Base-by-base conservation (phyloP, 2,888 invertebrate species). In the Acronicta leporina region DNA sequence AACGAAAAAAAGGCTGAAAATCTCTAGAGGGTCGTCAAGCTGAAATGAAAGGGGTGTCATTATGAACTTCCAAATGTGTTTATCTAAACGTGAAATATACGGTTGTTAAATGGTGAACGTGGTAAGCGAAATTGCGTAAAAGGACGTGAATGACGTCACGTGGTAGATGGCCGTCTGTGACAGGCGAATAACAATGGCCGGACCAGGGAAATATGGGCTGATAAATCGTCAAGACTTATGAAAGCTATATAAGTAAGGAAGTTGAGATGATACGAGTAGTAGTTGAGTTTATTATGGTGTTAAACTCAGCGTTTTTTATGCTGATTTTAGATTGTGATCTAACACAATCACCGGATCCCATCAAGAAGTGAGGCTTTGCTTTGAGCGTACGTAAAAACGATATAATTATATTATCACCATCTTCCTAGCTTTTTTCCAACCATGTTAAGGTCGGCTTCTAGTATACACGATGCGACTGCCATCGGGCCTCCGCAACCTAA, bases 81-180 rank as follows among this genome's bases (percentile, higher is more conserved):
- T 82, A 83, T 80, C 81, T 77, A 79, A 75, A 80, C 74, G 74
- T 75, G 67, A 81, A 80, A 81, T 82, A 80, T 77, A 73, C 56
- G 71, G 61, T 51, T 67, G 75, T 77, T 77, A 78, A 81, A 79
- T 71, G 72, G 65, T 46, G 41, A 60, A 66, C 65, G 64, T 49
- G 71, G 65, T 70, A 65, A 77, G 64, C 67, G 58, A 70, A 71
- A 79, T 76, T 81, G 73, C 70, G 68, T 73, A 49, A 45, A 69
- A 48, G 69, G 47, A 48, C 49, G 14, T 11, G 16, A 5, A 40
- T 52, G 63, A 59, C 54, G 56, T 72, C 57, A 72, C 35, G 52
- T 47, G 38, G 49, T 27, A 46, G 67, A 64, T 59, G 60, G 14
- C 30, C 57, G 61, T 66, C 49, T 61, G 59, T 61, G 53, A 60